phyloP scores from a whole-genome alignment of 2,888 invertebrate genomes.

The Acanthococcus lagerstroemiae region DNA sequence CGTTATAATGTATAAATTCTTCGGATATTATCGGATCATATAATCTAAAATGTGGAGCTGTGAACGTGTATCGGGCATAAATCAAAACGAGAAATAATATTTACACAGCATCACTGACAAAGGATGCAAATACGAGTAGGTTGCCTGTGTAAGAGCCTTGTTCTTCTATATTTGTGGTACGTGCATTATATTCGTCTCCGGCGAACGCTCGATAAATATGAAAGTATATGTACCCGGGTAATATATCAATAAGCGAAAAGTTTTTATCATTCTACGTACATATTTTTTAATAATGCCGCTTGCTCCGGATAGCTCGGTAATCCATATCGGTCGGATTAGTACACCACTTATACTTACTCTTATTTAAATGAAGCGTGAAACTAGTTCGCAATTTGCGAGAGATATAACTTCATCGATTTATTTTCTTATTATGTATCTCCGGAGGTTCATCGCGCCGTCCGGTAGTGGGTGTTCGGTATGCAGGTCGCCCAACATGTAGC shows the following conservation, averaged over 20 bases:
- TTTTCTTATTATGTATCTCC: no score
- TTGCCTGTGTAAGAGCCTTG: constrained; percentile 1
- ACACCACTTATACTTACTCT: constrained; percentile 2
- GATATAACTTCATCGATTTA: not conserved
- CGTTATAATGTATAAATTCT: constrained; percentile 29
- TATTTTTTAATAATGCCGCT: constrained; percentile 27
- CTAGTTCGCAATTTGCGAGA: constrained; percentile 24
- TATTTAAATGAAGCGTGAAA: constrained; percentile 19
- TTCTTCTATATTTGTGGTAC: constrained; percentile 1
- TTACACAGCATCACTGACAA: constrained; percentile 25
- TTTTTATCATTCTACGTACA: no score
- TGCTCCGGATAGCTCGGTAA: not conserved
- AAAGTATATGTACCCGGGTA: constrained; percentile 18
- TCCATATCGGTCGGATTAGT: not conserved
- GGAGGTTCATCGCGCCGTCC: no score
- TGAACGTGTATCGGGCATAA: constrained; percentile 25
- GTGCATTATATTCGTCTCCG: no score
- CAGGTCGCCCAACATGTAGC: no score
- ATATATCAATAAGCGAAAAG: constrained; percentile 27
- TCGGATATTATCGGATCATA: constrained; percentile 24
- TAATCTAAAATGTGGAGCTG: constrained; percentile 25
- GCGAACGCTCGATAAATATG: constrained; percentile 2
- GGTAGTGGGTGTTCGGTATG: no score
- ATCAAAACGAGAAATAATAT: constrained; percentile 31
- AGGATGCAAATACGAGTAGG: constrained; percentile 31